Evolutionary conservation across 2,888 invertebrate species (phyloP).

Genomic region (Ormyrus thymus): DNA sequence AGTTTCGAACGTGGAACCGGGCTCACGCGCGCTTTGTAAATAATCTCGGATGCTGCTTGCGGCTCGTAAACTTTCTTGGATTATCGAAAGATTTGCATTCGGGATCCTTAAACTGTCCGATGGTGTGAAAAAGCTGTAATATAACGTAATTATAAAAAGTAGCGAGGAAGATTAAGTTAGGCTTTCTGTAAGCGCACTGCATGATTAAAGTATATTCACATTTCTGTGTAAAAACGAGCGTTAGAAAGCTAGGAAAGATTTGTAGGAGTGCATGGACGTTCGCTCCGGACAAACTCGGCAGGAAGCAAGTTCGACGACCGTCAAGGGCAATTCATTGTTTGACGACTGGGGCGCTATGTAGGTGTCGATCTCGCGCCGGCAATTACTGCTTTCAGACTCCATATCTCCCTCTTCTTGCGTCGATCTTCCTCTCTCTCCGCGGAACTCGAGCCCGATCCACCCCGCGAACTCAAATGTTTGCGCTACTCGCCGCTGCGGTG

Average conservation of each 20-base stretch:
- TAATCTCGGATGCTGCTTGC: constrained; percentile 13
- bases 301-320: constrained; percentile 6
- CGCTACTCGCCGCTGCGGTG: constrained; percentile 6
- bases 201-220: no score
- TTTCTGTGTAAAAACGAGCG: no score
- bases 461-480: constrained; percentile 45
- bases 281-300: constrained; percentile 47
- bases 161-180: no score
- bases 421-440: neutral
- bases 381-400: constrained; percentile 40
- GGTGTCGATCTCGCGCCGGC: constrained; percentile 51
- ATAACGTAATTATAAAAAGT: no score
- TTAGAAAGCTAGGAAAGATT: no score
- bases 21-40: constrained; percentile 5
- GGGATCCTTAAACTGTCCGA: constrained; percentile 2
- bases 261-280: no score
- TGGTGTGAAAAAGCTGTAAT: no score
- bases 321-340: constrained; percentile 52
- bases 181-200: no score
- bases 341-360: constrained; percentile 47
- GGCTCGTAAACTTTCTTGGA: neutral
- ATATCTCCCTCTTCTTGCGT: neutral
- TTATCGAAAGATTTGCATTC: constrained; percentile 9
- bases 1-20: neutral
- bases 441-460: neutral